These are phyloP conservation scores for Hipparchia semele DNA, from an alignment of 2,888 invertebrate species.

Conservation along the genomic window DNA sequence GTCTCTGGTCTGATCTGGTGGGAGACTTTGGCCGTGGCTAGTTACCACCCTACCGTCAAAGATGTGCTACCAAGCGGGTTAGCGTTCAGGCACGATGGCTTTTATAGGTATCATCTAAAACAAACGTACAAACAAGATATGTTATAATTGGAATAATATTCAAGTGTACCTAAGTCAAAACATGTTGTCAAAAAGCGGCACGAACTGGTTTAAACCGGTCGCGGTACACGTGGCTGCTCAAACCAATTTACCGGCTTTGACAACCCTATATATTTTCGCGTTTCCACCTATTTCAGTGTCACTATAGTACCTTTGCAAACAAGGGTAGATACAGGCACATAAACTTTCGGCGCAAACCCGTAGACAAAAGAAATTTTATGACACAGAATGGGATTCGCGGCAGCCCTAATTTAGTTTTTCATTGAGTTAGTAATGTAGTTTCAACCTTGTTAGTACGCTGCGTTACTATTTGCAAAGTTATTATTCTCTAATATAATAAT, in stretches of 20 bases:
- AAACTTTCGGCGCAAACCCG: constrained; percentile 17
- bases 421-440: constrained; percentile 4
- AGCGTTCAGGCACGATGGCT: too few species aligned
- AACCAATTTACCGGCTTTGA: neutral
- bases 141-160: too few species aligned
- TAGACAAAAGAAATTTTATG: constrained; percentile 26
- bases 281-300: constrained; percentile 19
- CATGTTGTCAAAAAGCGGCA: too few species aligned
- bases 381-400: constrained; percentile 16
- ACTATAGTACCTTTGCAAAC: constrained; percentile 19
- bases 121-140: too few species aligned
- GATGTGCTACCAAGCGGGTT: too few species aligned
- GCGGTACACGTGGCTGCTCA: too few species aligned
- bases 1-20: too few species aligned
- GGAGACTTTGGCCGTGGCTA: too few species aligned
- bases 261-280: constrained; percentile 9
- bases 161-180: too few species aligned
- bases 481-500: neutral
- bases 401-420: constrained; percentile 22
- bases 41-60: too few species aligned
- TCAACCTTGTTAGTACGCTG: neutral
- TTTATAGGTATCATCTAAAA: too few species aligned
- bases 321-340: constrained; percentile 20
- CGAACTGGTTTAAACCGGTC: too few species aligned
- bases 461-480: neutral